Percentiles rank a stretch among this genome's conserved stretches.
Conservation (phyloP, 2,113 vertebrate species). For the Stigmatopora nigra region DNA sequence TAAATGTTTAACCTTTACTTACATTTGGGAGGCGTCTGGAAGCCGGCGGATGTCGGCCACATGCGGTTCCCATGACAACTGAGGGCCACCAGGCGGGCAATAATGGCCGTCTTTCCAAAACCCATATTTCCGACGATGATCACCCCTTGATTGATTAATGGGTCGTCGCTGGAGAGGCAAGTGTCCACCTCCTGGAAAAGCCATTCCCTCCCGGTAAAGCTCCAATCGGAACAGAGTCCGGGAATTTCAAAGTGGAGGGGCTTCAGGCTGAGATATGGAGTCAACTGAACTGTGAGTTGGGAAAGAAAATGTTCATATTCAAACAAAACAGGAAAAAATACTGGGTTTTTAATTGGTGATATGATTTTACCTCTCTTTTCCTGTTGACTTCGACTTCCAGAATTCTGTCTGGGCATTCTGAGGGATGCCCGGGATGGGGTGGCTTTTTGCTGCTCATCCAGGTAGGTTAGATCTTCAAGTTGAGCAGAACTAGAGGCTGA, state of each 20-base stretch:
- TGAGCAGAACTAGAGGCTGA: constrained; percentile 92
- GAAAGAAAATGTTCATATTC: not conserved
- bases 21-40: constrained; percentile 70
- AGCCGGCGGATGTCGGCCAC: constrained; percentile 69
- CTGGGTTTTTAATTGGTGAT: no score
- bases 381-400: constrained; percentile 68
- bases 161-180: constrained; percentile 74
- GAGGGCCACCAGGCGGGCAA: constrained; percentile 86
- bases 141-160: constrained; percentile 75
- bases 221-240: constrained; percentile 85
- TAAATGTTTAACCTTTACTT: constrained; percentile 16
- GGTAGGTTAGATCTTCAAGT: constrained; percentile 87
- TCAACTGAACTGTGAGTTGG: constrained; percentile 54
- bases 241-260: constrained; percentile 92
- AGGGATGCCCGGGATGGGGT: constrained; percentile 84
- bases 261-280: constrained; percentile 83
- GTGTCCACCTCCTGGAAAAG: constrained; percentile 92
- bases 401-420: constrained; percentile 86
- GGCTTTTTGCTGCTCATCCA: constrained; percentile 86
- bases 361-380: constrained; percentile 79
- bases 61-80: constrained; percentile 92
- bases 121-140: constrained; percentile 91
- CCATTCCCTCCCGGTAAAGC: constrained; percentile 93
- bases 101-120: constrained; percentile 92
- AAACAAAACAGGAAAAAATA: not conserved